Evolutionary conservation across 2,797 vertebrate genomes (phyloP).

Genomic region (Silurus lanzhouensis): DNA sequence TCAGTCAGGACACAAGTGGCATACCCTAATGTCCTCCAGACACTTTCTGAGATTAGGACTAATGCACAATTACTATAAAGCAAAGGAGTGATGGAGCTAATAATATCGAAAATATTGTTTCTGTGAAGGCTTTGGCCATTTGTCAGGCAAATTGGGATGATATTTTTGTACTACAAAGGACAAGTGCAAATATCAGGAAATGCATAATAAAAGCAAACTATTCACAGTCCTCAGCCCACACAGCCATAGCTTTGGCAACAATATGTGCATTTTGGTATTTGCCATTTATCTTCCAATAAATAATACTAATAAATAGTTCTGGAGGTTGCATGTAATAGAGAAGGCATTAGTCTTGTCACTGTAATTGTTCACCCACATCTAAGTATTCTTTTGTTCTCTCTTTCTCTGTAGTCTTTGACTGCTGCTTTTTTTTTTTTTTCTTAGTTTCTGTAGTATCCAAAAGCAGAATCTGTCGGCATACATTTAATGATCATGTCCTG

Average conservation of each 20-base stretch:
- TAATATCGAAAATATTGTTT: conserved; percentile 3
- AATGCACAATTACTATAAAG: conserved; percentile 6
- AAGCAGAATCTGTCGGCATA: not conserved
- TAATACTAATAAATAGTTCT: not conserved
- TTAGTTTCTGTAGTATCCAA: not conserved
- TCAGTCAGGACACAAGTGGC: conserved; percentile 64
- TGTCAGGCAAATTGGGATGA: not conserved
- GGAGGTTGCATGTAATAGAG: conserved; percentile 26
- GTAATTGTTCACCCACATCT: conserved; percentile 33
- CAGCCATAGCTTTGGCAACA: not conserved
- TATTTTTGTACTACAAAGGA: not conserved
- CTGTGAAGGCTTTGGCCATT: not conserved
- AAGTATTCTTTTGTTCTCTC: not conserved
- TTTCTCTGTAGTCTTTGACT: not conserved
- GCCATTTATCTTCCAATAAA: not conserved
- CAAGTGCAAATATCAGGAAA: not conserved
- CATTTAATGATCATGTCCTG: not conserved
- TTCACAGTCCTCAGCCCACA: too few species aligned
- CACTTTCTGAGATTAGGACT: conserved; percentile 38
- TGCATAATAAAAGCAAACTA: not conserved
- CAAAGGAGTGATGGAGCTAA: not conserved
- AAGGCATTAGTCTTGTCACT: conserved; percentile 11
- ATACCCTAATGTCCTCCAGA: conserved; percentile 67
- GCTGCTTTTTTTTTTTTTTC: not conserved
- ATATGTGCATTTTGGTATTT: not conserved